Conservation (phyloP, 1,140 invertebrate genomes). For the Eurosta solidaginis region DNA sequence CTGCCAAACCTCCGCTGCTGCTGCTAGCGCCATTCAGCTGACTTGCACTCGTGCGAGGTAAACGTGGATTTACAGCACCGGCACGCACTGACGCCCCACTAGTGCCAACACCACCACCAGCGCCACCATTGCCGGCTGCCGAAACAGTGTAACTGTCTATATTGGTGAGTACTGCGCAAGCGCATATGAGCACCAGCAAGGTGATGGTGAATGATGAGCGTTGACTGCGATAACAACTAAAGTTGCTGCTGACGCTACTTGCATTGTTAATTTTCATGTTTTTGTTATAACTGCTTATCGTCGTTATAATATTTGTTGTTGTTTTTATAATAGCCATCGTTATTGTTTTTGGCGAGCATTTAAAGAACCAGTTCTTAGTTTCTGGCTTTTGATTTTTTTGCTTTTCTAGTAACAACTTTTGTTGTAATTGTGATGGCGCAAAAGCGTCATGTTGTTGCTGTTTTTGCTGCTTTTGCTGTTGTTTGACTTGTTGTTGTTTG, state of each 20-base stretch:
- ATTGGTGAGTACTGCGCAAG: not conserved
- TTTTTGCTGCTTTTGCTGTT: slow-evolving; percentile 10
- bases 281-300: not conserved
- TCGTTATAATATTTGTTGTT: not conserved
- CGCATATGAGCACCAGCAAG: slow-evolving; percentile 33
- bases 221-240: not conserved
- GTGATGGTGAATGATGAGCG: not conserved
- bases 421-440: not conserved
- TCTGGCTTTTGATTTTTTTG: slow-evolving; percentile 10
- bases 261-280: slow-evolving; percentile 5
- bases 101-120: not conserved
- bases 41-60: slow-evolving; percentile 44
- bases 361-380: slow-evolving; percentile 30
- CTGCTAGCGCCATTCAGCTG: slow-evolving; percentile 39
- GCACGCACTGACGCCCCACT: slow-evolving; percentile 38
- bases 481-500: slow-evolving; percentile 31
- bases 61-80: slow-evolving; percentile 38
- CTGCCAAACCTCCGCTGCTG: not conserved
- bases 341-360: not conserved
- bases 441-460: not conserved
- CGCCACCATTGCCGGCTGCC: slow-evolving; percentile 16
- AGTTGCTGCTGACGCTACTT: not conserved
- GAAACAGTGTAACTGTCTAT: not conserved
- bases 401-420: not conserved
- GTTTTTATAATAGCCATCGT: not conserved